These are phyloP conservation scores for Thinocorus orbignyianus DNA, from an alignment of 2,113 vertebrate genomes.

Conservation along the genomic window DNA sequence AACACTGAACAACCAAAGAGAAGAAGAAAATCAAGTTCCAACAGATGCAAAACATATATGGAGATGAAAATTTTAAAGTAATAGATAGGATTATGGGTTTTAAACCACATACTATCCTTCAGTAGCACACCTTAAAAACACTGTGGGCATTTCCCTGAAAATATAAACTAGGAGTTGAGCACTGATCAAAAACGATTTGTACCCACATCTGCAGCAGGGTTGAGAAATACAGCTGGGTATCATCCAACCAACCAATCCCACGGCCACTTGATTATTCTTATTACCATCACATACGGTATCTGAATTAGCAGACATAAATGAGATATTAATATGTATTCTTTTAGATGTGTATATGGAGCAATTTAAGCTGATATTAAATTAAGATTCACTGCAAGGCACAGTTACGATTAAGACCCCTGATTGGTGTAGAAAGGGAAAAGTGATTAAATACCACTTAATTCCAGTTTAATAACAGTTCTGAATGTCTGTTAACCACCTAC, in stretches of 20 bases:
- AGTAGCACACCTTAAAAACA: not conserved
- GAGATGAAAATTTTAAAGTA: not conserved
- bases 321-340: not conserved
- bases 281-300: not conserved
- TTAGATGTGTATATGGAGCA: not conserved
- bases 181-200: not conserved
- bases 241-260: not conserved
- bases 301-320: not conserved
- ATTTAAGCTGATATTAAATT: not conserved
- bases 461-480: not conserved
- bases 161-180: not conserved
- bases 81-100: not conserved
- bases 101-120: not conserved
- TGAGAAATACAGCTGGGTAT: not conserved
- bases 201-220: not conserved
- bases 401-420: not conserved
- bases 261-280: not conserved
- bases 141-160: not conserved
- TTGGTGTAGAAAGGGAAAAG: not conserved
- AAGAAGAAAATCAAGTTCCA: not conserved
- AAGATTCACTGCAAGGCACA: not conserved
- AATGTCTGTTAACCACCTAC: not conserved
- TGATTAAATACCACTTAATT: not conserved
- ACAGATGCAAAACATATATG: not conserved
- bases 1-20: not conserved